phyloP scores from a whole-genome alignment of 2,113 vertebrate species.

The Pelodiscus sinensis region DNA sequence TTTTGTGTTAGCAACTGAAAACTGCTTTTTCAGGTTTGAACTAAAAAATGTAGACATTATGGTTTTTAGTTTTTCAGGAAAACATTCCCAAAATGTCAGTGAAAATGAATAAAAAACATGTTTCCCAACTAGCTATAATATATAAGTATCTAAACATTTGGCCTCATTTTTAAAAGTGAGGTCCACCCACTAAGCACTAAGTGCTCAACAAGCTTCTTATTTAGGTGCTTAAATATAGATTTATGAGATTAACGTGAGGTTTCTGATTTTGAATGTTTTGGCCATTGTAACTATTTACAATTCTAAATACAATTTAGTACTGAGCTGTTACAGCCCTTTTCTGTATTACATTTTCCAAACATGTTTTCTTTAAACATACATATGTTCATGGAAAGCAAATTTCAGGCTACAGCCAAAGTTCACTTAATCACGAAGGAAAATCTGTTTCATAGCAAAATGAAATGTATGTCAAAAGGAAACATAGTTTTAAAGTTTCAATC shows the following conservation, averaged over 20 bases:
- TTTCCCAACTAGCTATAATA: background rate
- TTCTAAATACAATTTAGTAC: background rate
- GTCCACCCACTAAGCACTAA: background rate
- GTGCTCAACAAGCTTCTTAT: background rate
- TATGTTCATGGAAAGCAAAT: background rate
- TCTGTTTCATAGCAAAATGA: background rate
- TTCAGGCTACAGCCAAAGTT: background rate
- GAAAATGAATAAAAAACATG: background rate
- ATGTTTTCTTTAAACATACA: background rate
- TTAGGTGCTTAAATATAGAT: background rate
- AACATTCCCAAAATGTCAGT: background rate
- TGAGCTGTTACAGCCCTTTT: background rate
- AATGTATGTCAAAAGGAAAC: background rate
- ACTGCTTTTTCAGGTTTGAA: background rate
- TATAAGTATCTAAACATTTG: background rate
- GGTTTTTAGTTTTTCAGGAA: background rate
- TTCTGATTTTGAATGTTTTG: background rate
- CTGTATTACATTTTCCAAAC: background rate
- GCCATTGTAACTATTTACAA: background rate
- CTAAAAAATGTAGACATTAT: background rate
- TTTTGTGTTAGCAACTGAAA: background rate
- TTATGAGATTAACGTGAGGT: background rate
- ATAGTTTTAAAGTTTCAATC: background rate
- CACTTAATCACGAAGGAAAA: background rate
- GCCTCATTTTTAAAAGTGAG: background rate